phyloP scores from a whole-genome alignment of 2,888 invertebrate species.

The Temnothorax unifasciatus region DNA sequence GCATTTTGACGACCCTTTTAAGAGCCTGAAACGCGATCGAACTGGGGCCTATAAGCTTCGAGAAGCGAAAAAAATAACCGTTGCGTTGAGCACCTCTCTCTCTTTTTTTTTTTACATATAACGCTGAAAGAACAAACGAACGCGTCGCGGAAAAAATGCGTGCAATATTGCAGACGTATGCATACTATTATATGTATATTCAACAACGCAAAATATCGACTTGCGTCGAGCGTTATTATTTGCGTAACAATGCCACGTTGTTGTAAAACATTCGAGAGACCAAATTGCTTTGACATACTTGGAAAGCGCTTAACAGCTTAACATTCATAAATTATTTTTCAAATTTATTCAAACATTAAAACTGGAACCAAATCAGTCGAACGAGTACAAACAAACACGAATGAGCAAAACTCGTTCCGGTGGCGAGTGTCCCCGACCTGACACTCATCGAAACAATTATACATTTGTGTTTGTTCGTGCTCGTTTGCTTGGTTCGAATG shows the following conservation, averaged over 20 bases:
- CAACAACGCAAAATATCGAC: not conserved
- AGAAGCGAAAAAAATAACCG: slow-evolving; percentile 38
- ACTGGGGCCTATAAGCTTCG: slow-evolving; percentile 38
- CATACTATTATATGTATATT: not conserved
- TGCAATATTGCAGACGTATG: not conserved
- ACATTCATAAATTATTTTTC: slow-evolving; percentile 7
- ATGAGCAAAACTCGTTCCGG: not conserved
- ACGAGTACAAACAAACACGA: not conserved
- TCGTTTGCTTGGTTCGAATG: not conserved
- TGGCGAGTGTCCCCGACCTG: not conserved
- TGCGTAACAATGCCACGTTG: not conserved
- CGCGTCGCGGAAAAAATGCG: not conserved
- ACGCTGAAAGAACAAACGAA: not conserved
- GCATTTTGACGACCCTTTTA: slow-evolving; percentile 56
- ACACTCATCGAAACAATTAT: not conserved
- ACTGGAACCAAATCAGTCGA: not conserved
- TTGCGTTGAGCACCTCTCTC: not conserved
- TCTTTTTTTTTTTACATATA: slow-evolving; percentile 13
- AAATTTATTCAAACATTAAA: slow-evolving; percentile 2
- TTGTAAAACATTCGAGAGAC: not conserved
- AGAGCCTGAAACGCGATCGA: slow-evolving; percentile 46
- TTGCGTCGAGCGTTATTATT: not conserved
- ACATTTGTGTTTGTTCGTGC: not conserved
- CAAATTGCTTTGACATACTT: not conserved
- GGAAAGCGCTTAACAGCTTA: not conserved